These are phyloP conservation scores for Julus scandinavius DNA, from an alignment of 2,888 invertebrate species.

Conservation along the genomic window DNA sequence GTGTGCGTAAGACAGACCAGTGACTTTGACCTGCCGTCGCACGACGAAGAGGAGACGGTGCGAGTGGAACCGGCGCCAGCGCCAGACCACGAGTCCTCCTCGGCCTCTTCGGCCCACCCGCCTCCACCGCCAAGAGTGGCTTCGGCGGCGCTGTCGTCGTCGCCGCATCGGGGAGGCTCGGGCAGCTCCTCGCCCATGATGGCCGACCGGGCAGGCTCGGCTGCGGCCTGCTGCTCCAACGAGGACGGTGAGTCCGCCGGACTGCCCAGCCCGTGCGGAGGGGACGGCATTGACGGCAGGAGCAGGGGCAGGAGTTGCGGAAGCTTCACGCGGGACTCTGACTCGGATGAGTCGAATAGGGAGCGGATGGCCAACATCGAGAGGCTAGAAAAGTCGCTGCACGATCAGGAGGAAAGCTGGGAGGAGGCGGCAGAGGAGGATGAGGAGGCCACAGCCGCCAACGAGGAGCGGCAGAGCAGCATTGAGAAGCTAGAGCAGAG, in stretches of 20 bases:
- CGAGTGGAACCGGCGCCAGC: conserved; percentile 82
- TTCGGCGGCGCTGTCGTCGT: conserved; percentile 19
- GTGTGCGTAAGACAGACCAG: conserved; percentile 91
- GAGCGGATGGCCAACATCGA: conserved; percentile 56
- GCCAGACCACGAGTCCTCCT: conserved; percentile 70
- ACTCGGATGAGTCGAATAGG: not conserved
- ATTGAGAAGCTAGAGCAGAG: conserved; percentile 61
- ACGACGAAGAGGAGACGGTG: conserved; percentile 74
- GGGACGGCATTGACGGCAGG: not conserved
- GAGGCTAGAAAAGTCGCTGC: conserved; percentile 58
- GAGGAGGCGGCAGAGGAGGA: conserved; percentile 59
- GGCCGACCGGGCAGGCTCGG: not conserved
- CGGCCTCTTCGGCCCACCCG: conserved; percentile 57
- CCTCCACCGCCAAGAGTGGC: conserved; percentile 59
- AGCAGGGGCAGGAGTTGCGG: not conserved
- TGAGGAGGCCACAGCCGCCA: conserved; percentile 56
- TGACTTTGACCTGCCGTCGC: conserved; percentile 70
- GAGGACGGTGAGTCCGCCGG: conserved; percentile 51
- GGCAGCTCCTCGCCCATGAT: not conserved
- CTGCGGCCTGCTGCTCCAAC: not conserved
- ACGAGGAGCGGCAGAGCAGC: conserved; percentile 59
- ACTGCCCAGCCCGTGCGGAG: not conserved
- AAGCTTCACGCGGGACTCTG: not conserved
- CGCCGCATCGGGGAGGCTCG: not conserved
- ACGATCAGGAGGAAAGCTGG: conserved; percentile 60